Conservation (phyloP, 2,113 vertebrate species). For the Cygnus buccinator region DNA sequence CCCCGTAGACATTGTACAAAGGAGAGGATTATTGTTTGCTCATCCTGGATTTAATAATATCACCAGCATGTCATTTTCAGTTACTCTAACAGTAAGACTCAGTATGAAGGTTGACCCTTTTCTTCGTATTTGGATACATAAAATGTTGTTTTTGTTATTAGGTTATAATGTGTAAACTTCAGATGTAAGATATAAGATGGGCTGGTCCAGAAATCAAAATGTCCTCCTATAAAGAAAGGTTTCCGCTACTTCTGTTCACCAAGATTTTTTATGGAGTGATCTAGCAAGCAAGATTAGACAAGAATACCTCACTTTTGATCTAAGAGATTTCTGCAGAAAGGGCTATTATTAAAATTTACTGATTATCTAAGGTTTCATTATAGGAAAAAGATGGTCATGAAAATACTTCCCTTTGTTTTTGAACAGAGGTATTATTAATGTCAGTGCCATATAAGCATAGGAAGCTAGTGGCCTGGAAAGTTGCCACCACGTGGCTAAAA, state of each 20-base stretch:
- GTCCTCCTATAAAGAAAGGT: not conserved
- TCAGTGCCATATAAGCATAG: conserved; percentile 20
- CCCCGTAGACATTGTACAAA: not conserved
- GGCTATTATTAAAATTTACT: conserved; percentile 43
- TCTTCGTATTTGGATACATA: not conserved
- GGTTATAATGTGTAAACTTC: not conserved
- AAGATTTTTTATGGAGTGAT: not conserved
- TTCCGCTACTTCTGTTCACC: not conserved
- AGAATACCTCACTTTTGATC: not conserved
- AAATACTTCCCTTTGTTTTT: conserved; percentile 28
- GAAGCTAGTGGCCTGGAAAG: conserved; percentile 52
- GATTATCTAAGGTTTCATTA: conserved; percentile 19
- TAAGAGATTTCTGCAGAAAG: not conserved
- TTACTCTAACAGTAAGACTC: not conserved
- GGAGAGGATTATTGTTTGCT: not conserved
- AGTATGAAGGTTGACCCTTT: not conserved
- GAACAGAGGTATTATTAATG: conserved; percentile 39
- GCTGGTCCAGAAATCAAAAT: not conserved
- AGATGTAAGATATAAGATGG: not conserved
- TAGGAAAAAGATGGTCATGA: conserved; percentile 22
- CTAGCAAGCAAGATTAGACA: not conserved
- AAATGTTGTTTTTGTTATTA: not conserved
- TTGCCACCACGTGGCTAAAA: conserved; percentile 38
- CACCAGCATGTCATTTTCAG: not conserved
- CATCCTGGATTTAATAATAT: not conserved